Evolutionary conservation across 1,140 invertebrate genomes (phyloP).

Genomic region (Drosophila auraria): DNA sequence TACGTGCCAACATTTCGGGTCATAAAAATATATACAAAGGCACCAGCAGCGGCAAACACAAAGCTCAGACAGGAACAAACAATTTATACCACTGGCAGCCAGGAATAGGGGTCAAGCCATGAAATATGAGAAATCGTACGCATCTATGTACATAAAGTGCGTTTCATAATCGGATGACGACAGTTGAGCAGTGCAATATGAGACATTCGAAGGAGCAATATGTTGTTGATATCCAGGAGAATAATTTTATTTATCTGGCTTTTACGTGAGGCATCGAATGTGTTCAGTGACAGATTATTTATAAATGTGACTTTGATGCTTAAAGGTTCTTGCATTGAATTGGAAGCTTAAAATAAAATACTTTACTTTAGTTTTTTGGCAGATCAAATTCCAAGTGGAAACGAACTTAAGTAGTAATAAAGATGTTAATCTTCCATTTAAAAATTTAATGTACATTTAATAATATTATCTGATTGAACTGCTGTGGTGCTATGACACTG

Average conservation of each 20-base stretch:
- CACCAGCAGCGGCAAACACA: slow-evolving; percentile 42
- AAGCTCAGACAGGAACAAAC: slow-evolving; percentile 55
- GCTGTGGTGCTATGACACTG: too few species aligned
- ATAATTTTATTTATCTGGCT: slow-evolving; percentile 7
- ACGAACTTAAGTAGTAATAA: too few species aligned
- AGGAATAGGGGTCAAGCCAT: slow-evolving; percentile 67
- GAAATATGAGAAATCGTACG: slow-evolving; percentile 67
- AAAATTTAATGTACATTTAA: too few species aligned
- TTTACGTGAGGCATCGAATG: background rate
- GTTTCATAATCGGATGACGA: slow-evolving; percentile 40
- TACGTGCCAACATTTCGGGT: slow-evolving; percentile 57
- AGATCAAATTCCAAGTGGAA: background rate
- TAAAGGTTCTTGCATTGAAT: background rate
- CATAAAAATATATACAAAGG: slow-evolving; percentile 54
- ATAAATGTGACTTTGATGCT: background rate
- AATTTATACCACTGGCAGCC: slow-evolving; percentile 57
- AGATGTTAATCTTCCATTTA: too few species aligned
- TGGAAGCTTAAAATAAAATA: background rate
- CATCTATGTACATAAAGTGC: slow-evolving; percentile 29
- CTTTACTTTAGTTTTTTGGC: background rate
- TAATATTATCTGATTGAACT: too few species aligned
- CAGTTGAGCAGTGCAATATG: slow-evolving; percentile 4
- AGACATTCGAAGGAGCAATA: background rate
- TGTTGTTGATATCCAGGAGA: slow-evolving; percentile 1
- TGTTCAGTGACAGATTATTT: background rate